A percentile compares a stretch with the other conserved stretches of the same genome.
These are phyloP conservation scores for Callinectes sapidus DNA, from an alignment of 2,888 invertebrate species.

Conservation along the genomic window DNA sequence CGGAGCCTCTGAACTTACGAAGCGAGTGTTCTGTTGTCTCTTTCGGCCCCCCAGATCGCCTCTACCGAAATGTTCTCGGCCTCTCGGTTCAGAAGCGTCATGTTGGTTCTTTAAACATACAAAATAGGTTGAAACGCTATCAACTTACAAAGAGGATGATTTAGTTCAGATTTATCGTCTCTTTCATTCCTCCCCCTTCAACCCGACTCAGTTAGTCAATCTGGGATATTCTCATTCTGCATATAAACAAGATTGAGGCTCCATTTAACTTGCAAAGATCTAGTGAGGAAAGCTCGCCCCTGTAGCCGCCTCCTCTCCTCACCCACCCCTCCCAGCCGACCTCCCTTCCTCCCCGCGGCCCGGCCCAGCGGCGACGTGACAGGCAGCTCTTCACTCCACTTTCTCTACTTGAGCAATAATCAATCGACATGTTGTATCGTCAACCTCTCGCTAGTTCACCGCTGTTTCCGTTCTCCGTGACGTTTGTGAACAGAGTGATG, in stretches of 20 bases:
- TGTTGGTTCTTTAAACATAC: no score
- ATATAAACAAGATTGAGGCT: neutral
- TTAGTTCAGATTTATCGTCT: neutral
- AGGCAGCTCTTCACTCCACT: conserved; percentile 26
- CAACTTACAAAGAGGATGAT: neutral
- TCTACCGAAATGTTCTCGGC: no score
- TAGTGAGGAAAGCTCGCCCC: neutral
- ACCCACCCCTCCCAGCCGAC: neutral
- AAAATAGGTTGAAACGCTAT: neutral
- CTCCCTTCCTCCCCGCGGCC: neutral
- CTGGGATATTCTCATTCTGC: no score
- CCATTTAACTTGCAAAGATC: neutral
- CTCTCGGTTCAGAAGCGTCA: no score
- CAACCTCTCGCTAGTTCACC: conserved; percentile 38
- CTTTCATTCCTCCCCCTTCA: neutral
- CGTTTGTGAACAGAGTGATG: conserved; percentile 35
- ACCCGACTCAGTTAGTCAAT: no score
- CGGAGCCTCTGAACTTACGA: neutral
- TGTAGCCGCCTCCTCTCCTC: neutral
- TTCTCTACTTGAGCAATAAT: conserved; percentile 52
- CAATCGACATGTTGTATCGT: conserved; percentile 41
- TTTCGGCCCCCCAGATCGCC: no score
- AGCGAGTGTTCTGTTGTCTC: neutral
- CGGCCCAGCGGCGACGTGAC: conserved; percentile 27
- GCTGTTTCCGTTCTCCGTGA: conserved; percentile 10